A percentile compares a stretch with the other conserved stretches of the same genome.
Evolutionary conservation across 2,888 invertebrate genomes (phyloP).

Genomic region (Caenorhabditis sp.): DNA sequence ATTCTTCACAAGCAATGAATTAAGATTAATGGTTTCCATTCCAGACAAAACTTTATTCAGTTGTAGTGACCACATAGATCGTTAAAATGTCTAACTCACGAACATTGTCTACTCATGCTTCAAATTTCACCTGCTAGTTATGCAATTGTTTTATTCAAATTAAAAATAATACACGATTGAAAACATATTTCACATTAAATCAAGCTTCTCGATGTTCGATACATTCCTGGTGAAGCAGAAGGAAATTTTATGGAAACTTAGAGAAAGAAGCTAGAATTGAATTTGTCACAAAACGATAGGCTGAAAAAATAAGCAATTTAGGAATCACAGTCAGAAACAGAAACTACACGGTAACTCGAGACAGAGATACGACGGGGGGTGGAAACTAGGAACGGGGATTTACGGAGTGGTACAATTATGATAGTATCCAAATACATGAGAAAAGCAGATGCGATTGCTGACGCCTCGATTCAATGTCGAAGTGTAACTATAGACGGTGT

Average conservation of each 20-base stretch:
- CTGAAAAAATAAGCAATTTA: background rate
- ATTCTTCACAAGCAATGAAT: too few species aligned
- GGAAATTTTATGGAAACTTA: background rate
- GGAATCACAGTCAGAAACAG: conserved; percentile 9
- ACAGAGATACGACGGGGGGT: conserved; percentile 18
- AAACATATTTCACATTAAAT: too few species aligned
- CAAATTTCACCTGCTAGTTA: too few species aligned
- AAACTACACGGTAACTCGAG: conserved; percentile 20
- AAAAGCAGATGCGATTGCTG: background rate
- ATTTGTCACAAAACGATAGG: too few species aligned
- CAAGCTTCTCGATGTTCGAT: too few species aligned
- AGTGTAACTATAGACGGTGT: background rate
- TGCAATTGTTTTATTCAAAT: too few species aligned
- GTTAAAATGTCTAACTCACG: too few species aligned
- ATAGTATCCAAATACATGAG: background rate
- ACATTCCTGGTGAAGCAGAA: background rate
- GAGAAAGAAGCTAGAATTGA: too few species aligned
- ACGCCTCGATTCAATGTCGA: background rate
- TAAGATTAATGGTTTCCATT: too few species aligned
- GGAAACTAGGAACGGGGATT: conserved; percentile 20
- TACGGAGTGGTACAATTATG: background rate
- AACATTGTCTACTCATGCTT: too few species aligned
- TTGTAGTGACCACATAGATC: too few species aligned
- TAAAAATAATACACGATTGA: background rate
- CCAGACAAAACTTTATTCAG: too few species aligned